Evolutionary conservation across 2,888 invertebrate genomes (phyloP), one percentile per base, ranked within the genome.

Genomic region (Toxonevra muliebris): DNA sequence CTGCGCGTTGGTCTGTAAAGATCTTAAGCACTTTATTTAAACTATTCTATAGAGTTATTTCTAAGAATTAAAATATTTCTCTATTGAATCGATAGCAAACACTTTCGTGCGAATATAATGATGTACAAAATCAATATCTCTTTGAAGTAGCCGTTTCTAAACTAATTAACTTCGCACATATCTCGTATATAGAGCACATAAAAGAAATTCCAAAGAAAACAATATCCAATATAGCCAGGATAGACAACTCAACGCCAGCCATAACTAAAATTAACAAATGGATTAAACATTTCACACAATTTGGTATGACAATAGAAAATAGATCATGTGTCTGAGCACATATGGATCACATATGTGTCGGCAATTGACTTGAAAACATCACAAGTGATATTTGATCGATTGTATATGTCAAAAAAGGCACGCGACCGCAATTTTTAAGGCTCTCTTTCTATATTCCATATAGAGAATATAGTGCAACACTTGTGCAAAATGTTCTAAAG

Each of bases 251-350:
- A 30, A 30, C 30, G 30, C 30, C 30, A 30, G 76, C 70, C 83
- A 81, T 79, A 77, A 79, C 82, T 83, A 83, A 83, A 82, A 75
- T 77, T 79, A 78, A 83, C 79, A 84, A 83, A 83, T 83, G 84
- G 30, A 80, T 75, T 61, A 52, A 65, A 61, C 72, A 79, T 80
- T 79, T 80, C 80, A 79, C 78, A 79, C 77, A 75, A 73, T 73
- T 73, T 65, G 60, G 61, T 45, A 59, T 55, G 42, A 69, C 67
- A 72, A 71, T 63, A 71, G 60, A 66, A 50, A 55, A 61, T 30
- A 52, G 45, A 19, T 48, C 57, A 48, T 40, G 10, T 30, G 30
- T 7, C 2, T 4, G 30, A 30, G 2, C 3, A 30, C 30, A 45
- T n/a, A 58, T 58, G 45, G 62, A 42, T 40, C 30, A 64, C 55